Percentiles rank a stretch among this genome's conserved stretches.
phyloP scores from a whole-genome alignment of 2,113 vertebrate genomes.

The Phycodurus eques region DNA sequence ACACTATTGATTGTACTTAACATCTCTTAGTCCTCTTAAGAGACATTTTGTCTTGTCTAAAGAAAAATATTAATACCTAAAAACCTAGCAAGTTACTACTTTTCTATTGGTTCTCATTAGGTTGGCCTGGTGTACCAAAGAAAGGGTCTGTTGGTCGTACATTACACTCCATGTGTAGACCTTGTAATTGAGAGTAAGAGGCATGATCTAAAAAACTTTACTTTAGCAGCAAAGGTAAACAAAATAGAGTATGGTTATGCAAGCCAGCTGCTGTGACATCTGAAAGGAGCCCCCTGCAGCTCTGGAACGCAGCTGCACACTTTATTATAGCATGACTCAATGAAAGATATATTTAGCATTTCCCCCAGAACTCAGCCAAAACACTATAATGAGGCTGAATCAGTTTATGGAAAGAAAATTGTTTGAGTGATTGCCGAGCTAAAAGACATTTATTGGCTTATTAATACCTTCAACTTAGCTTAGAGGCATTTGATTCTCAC shows the following conservation, averaged over 20 bases:
- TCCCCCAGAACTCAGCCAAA: slow-evolving; percentile 10
- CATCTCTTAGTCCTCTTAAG: no score
- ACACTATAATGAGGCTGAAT: slow-evolving; percentile 8
- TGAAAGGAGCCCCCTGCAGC: neutral
- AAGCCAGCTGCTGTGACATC: slow-evolving; percentile 3
- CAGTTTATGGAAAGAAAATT: neutral
- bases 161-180: neutral
- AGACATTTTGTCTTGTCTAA: no score
- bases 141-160: neutral
- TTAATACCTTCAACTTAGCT: neutral
- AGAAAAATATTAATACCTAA: neutral
- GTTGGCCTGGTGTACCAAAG: neutral
- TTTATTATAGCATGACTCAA: slow-evolving; percentile 1
- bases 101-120: no score
- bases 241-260: neutral
- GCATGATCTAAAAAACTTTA: neutral
- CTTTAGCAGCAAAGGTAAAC: neutral
- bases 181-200: neutral
- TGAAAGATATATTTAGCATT: slow-evolving; percentile 23
- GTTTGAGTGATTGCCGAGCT: neutral
- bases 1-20: neutral
- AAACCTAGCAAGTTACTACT: neutral
- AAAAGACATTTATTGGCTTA: neutral
- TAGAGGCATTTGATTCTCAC: neutral
- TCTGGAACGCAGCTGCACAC: neutral